These are phyloP conservation scores for Pammene aurita DNA, from an alignment of 2,888 invertebrate species.

Conservation along the genomic window DNA sequence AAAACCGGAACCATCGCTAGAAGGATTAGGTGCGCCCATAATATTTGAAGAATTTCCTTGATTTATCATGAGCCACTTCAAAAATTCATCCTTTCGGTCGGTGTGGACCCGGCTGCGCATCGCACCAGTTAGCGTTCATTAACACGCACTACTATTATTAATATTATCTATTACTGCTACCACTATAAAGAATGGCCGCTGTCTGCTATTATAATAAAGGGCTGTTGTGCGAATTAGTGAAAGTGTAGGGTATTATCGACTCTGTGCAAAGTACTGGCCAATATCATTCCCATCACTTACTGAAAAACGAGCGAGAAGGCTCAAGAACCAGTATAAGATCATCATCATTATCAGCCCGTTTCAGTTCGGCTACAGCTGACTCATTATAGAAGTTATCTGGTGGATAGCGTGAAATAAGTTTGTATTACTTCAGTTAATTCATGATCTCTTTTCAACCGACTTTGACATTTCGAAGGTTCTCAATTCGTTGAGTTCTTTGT, in stretches of 20 bases:
- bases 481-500: no score
- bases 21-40: no score
- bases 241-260: slow-evolving; percentile 14
- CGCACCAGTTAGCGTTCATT: slow-evolving; percentile 24
- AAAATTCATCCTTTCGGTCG: background rate
- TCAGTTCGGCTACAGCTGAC: no score
- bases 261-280: background rate
- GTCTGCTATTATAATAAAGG: slow-evolving; percentile 24
- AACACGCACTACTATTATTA: slow-evolving; percentile 25
- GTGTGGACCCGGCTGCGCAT: background rate
- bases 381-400: no score
- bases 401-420: no score
- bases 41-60: no score
- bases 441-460: no score
- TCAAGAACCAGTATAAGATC: no score
- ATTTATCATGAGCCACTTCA: background rate
- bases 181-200: slow-evolving; percentile 20
- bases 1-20: no score
- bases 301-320: background rate
- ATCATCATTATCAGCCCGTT: no score
- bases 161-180: slow-evolving; percentile 28
- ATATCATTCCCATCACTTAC: background rate
- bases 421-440: no score
- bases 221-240: slow-evolving; percentile 14
- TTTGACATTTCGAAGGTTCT: no score